A percentile compares a stretch with the other conserved stretches of the same genome.
phyloP scores from a whole-genome alignment of 2,113 vertebrate genomes.

The Entelurus aequoreus region DNA sequence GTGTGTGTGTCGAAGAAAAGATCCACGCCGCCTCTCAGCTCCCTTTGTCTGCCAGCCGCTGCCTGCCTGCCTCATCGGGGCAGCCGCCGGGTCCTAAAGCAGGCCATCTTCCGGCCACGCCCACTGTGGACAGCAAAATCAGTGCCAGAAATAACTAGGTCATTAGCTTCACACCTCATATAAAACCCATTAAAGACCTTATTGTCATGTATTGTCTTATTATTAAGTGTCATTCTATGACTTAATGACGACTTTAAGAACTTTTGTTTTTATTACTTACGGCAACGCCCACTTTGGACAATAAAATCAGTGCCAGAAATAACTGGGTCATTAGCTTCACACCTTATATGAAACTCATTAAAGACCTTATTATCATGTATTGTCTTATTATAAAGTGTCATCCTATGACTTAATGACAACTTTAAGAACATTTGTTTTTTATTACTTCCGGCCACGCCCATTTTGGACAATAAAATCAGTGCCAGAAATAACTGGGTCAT shows the following conservation, averaged over 20 bases:
- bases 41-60: conserved; percentile 68
- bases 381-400: not conserved
- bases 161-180: too few relatives aligned
- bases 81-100: conserved; percentile 72
- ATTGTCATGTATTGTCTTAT: too few relatives aligned
- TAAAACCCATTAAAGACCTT: too few relatives aligned
- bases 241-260: too few relatives aligned
- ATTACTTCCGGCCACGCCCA: not conserved
- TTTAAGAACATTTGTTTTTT: too few relatives aligned
- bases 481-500: conserved; percentile 1
- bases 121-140: too few relatives aligned
- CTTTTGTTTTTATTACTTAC: too few relatives aligned
- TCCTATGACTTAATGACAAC: too few relatives aligned
- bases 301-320: not conserved
- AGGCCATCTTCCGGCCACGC: not conserved
- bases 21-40: conserved; percentile 62
- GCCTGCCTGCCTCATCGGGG: conserved; percentile 38
- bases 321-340: not conserved
- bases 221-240: too few relatives aligned
- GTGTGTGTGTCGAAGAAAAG: conserved; percentile 46
- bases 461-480: not conserved
- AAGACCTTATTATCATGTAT: not conserved
- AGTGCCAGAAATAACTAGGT: too few relatives aligned
- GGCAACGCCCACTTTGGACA: not conserved
- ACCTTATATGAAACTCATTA: not conserved